These are phyloP conservation scores for Poecile atricapillus DNA, from an alignment of 2,113 vertebrate genomes.

Conservation along the genomic window DNA sequence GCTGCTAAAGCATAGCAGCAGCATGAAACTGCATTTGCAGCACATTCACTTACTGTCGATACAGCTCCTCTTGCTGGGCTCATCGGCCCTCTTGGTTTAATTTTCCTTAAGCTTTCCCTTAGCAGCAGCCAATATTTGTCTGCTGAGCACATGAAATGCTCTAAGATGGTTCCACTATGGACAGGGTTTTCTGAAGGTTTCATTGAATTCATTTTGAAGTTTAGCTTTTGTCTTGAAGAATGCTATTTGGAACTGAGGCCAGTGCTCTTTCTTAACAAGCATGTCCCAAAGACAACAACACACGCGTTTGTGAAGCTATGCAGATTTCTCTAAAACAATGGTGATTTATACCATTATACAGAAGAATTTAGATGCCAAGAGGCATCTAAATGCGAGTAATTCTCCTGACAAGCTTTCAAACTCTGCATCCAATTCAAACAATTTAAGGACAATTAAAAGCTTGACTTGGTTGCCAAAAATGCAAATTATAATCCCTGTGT, in stretches of 20 bases:
- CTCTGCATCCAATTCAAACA: background rate
- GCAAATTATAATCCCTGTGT: background rate
- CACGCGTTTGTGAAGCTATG: background rate
- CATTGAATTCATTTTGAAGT: background rate
- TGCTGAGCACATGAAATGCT: background rate
- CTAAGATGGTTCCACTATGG: background rate
- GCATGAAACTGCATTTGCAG: background rate
- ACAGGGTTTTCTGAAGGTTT: background rate
- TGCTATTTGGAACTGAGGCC: background rate
- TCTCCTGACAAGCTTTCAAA: slow-evolving; percentile 11
- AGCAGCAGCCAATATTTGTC: background rate
- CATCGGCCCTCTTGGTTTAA: background rate
- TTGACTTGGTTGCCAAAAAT: slow-evolving; percentile 6
- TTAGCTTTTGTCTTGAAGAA: background rate
- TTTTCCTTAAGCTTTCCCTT: background rate
- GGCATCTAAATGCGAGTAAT: background rate
- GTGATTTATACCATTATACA: background rate
- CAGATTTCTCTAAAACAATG: background rate
- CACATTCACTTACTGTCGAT: background rate
- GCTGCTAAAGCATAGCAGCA: background rate
- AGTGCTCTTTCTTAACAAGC: background rate
- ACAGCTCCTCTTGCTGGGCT: background rate
- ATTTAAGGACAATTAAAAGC: background rate
- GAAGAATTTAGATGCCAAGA: background rate
- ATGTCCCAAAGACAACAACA: background rate